Base-by-base conservation (phyloP, 2,797 vertebrate genomes). In the Tadarida brasiliensis region DNA sequence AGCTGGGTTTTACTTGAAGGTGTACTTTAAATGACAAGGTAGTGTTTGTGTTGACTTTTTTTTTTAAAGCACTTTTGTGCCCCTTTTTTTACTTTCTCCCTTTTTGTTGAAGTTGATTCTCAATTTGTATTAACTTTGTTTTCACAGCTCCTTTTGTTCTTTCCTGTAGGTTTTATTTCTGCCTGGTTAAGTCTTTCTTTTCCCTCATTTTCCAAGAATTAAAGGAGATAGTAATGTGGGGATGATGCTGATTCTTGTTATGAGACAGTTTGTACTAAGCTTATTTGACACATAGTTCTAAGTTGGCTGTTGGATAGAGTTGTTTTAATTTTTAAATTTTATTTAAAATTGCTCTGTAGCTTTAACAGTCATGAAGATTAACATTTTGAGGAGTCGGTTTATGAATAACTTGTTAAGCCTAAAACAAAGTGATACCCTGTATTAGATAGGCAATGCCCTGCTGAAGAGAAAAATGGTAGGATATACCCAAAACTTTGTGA, bases 331-430 rank as follows among this genome's bases (percentile, higher is more conserved):
- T 91, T 90, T 44, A 39, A 71, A 22, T 78, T 73, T 80, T 74
- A 65, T 73, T 70, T 20, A 71, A 39, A 94, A 71, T 81, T 87
- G 57, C 82, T 90, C 33, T 86, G 28, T n/a, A 68, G 3, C 33
- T 89, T 80, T 74, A 83, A 92, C 22, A n/a, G 54, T 74, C 22
- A 71, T 51, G 82, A 11, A 89, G 65, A 47, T 35, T 68, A 63
- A 44, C 8, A 63, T 87, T 91, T 96, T 90, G 47, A 87, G 30
- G 49, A 61, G 5, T 70, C 77, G 47, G 47, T 90, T 94, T 96
- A 91, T 81, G 20, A 57, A 1, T 86, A 91, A 94, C 59, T 94
- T 57, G 49, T 84, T 85, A 94, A 87, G 9, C 30, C 19, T 95
- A 51, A 95, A 81, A 63, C 86, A 86, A 80, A 96, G 33, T 61